phyloP scores from a whole-genome alignment of 2,888 invertebrate genomes.

The Dinocampus coccinellae region DNA sequence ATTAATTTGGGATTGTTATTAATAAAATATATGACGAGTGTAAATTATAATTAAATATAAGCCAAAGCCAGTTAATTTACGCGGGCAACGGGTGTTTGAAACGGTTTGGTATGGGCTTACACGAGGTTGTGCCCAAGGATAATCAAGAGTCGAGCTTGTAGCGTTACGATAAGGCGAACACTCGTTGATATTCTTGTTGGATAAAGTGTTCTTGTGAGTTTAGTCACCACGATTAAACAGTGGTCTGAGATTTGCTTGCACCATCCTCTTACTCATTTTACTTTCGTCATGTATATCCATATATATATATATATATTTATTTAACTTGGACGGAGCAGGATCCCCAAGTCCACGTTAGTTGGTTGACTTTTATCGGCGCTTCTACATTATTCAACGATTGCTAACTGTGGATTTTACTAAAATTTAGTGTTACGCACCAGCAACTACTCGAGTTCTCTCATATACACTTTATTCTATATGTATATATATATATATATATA shows the following conservation, averaged over 20 bases:
- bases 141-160: slow-evolving; percentile 22
- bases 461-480: not conserved
- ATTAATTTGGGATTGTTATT: too few species aligned
- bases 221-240: slow-evolving; percentile 26
- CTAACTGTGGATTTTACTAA: slow-evolving; percentile 45
- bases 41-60: not conserved
- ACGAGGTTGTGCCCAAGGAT: slow-evolving; percentile 10
- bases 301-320: not conserved
- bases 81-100: not conserved
- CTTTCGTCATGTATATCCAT: not conserved
- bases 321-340: not conserved
- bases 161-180: slow-evolving; percentile 24
- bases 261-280: not conserved
- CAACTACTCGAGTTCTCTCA: not conserved
- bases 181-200: slow-evolving; percentile 15
- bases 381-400: slow-evolving; percentile 51
- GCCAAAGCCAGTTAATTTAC: not conserved
- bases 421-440: slow-evolving; percentile 38
- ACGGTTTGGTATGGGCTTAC: slow-evolving; percentile 7
- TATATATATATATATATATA: too few species aligned
- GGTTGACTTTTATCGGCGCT: slow-evolving; percentile 42
- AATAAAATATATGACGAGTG: not conserved
- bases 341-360: not conserved
- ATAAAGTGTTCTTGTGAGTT: slow-evolving; percentile 28
- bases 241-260: slow-evolving; percentile 2